These are phyloP conservation scores for Nomia melanderi DNA, from an alignment of 1,140 invertebrate species.

Conservation along the genomic window DNA sequence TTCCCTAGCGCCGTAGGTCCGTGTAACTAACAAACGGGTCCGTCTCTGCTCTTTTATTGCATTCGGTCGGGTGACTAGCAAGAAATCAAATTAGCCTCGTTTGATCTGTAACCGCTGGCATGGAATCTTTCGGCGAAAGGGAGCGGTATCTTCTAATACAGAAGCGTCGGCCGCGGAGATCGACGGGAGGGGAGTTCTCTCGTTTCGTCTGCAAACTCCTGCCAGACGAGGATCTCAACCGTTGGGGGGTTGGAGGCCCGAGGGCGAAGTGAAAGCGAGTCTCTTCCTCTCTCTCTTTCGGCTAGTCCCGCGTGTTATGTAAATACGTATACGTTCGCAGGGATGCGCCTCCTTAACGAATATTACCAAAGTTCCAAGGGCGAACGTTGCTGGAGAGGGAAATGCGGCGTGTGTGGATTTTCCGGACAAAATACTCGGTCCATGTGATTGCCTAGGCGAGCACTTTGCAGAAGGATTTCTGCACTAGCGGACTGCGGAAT, in stretches of 20 bases:
- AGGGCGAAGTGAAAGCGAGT: conserved; percentile 47
- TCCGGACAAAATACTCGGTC: conserved; percentile 13
- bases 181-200: conserved; percentile 35
- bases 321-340: conserved; percentile 55
- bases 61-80: conserved; percentile 46
- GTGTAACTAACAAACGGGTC: conserved; percentile 11
- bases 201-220: conserved; percentile 58
- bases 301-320: conserved; percentile 51
- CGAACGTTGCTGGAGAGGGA: conserved; percentile 6
- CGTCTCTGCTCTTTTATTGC: conserved; percentile 52
- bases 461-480: background rate
- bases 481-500: background rate
- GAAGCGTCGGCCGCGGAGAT: conserved; percentile 41
- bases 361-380: conserved; percentile 58
- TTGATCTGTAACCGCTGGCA: conserved; percentile 38
- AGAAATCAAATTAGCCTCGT: conserved; percentile 63
- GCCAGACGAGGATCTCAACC: conserved; percentile 44
- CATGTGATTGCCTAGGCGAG: background rate
- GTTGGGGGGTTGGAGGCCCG: conserved; percentile 3
- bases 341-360: conserved; percentile 59
- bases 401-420: conserved; percentile 9
- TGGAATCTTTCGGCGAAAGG: conserved; percentile 44
- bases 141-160: conserved; percentile 43
- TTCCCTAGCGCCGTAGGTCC: background rate
- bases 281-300: conserved; percentile 9